These are phyloP conservation scores for Phaedon cochleariae DNA, from an alignment of 2,888 invertebrate species.

Conservation along the genomic window DNA sequence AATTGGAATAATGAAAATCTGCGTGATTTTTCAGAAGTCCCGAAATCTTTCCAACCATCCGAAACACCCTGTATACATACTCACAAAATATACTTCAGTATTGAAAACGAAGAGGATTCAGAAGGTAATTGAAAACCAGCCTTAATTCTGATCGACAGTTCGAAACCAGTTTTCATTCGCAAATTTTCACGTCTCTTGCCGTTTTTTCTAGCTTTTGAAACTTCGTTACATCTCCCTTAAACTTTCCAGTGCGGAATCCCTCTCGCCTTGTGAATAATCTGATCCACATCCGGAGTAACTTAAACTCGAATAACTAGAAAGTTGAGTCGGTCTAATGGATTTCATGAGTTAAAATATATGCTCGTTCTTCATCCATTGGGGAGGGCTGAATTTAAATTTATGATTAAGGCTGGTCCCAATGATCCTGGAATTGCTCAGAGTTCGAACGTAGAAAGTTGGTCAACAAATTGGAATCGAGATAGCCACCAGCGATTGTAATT, in stretches of 20 bases:
- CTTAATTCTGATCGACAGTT: too few relatives aligned
- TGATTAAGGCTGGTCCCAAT: conserved; percentile 45
- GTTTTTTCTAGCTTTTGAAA: neutral
- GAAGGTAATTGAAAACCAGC: too few relatives aligned
- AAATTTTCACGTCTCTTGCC: neutral
- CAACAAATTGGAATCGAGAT: neutral
- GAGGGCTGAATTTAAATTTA: conserved; percentile 45
- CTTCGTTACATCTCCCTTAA: neutral
- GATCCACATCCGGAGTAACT: conserved; percentile 34
- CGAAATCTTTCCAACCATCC: too few relatives aligned
- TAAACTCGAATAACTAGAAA: conserved; percentile 48
- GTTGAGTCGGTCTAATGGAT: conserved; percentile 54
- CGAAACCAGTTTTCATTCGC: too few relatives aligned
- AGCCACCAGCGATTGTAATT: neutral
- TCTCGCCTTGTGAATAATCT: conserved; percentile 40
- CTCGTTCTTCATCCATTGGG: conserved; percentile 47
- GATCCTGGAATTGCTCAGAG: conserved; percentile 13
- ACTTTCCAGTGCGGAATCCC: conserved; percentile 30
- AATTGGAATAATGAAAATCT: too few relatives aligned
- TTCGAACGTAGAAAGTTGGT: neutral
- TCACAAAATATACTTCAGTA: too few relatives aligned
- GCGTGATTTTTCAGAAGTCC: too few relatives aligned
- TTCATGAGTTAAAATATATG: conserved; percentile 53
- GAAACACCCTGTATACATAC: too few relatives aligned
- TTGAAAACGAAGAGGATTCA: too few relatives aligned